Evolutionary conservation across 1,140 invertebrate species (phyloP), one percentile per base, ranked within the genome.

Genomic region (Brachionus sp.): DNA sequence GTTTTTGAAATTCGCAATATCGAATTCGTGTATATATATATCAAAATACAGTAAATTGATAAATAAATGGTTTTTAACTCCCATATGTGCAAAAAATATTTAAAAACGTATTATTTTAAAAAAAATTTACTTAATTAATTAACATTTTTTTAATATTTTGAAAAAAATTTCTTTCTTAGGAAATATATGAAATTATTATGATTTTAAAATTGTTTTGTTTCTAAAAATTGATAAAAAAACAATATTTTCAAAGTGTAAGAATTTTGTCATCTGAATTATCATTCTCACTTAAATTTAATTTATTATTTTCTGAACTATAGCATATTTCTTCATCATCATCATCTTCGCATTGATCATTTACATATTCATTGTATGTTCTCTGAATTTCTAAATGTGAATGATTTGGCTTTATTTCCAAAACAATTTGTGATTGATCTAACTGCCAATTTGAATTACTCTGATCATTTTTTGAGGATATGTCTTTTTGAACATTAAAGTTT

Each of bases 261-360:
- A 75, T 75, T 35, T 75, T 75, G 13, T 75, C 70, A 75, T 75
- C 70, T 23, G 70, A 75, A 75, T 75, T 75, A 44, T 75, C 70
- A 25, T 75, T 70, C 16, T 70, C 66, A 70, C 66, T 70, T 70
- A 33, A 70, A 39, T 70, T 70, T 9, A 70, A 23, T 19, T 70
- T 70, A 39, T 70, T 44, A 46, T 75, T 75, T 19, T 35, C 42
- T 46, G 70, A 46, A 75, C 19, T 44, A 19, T 75, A 44, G 12
- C 44, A 39, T 19, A 75, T 75, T 50, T 75, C 70, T 75, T 75
- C 70, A 42, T 75, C 70, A 25, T 75, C 70, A 46, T 75, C 70
- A 75, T 75, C 70, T 19, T 73, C n/a, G 70, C 42, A 33, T 35
- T 29, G 70, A 75, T 75, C 70, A 46, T 70, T 70, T 2, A 70